Base-by-base conservation (phyloP, 2,113 vertebrate species). In the Pollachius pollachius region DNA sequence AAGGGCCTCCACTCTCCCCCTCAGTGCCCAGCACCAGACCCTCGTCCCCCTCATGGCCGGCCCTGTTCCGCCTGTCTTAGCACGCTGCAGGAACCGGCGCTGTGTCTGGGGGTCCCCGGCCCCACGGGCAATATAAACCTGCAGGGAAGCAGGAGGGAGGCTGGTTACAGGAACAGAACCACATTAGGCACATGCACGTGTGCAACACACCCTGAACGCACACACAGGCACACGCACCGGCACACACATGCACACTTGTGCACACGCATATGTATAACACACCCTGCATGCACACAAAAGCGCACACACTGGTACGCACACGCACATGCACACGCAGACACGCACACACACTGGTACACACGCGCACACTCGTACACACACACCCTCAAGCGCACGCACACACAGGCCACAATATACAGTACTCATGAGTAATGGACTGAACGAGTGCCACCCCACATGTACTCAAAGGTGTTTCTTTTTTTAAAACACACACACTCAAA, bases 51-150 rank as follows among this genome's bases (percentile, higher is more conserved):
- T 71, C 78, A 80, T 80, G 70, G 72, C 76, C 80, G 13, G 15
- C 77, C 75, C 75, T 75, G 86, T 85, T 86, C 77, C 62, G 79
- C 80, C 66, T 85, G 85, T 85, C 84, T 37, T 86, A 84, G 73
- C 72, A 76, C 54, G 58, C 56, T 16, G 69, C 62, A 86, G 85
- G 84, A 85, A 84, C 61, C 78, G 74, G 63, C 64, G 61, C 71
- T 79, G 64, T 66, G 71, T 79, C 70, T 75, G 75, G 64, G 2
- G 15, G 68, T 76, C 78, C 82, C 81, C 34, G 52, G 73, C 78
- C 80, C 60, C 80, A 76, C 64, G n/a, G 34, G 19, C 12, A 78
- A 82, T 78, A 78, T 79, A 87, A 88, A 89, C 84, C 69, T 78
- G 76, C 70, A 79, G 79, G 58, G 62, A 6, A 72, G 71, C 74